Evolutionary conservation across 2,113 vertebrate genomes (phyloP).

Genomic region (Sapayoa aenigma): DNA sequence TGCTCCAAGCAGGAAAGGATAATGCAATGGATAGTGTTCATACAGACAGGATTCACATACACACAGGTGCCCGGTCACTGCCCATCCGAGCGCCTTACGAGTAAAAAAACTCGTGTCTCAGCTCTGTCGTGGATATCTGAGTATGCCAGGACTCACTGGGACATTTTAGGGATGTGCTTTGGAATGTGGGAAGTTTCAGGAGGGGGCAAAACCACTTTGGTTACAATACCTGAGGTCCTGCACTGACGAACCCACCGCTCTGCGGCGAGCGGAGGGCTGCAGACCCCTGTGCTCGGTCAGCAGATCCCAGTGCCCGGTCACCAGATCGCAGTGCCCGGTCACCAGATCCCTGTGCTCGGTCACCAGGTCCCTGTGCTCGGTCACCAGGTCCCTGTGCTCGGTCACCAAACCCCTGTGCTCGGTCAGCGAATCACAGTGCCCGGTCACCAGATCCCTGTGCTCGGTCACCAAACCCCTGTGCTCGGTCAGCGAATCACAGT

Average conservation of each 20-base stretch:
- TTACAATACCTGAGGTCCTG: accelerated
- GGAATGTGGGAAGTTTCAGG: not conserved
- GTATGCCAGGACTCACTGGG: accelerated
- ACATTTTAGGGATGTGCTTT: accelerated
- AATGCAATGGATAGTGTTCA: not conserved
- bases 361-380: too few species aligned
- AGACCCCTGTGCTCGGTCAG: not conserved
- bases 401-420: not conserved
- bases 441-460: too few species aligned
- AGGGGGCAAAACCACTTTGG: accelerated
- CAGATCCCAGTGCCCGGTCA: too few species aligned
- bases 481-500: too few species aligned
- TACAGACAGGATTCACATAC: accelerated
- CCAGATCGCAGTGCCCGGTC: too few species aligned
- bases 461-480: too few species aligned
- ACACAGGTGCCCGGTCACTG: accelerated
- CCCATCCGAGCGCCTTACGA: accelerated
- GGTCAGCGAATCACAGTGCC: too few species aligned
- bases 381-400: too few species aligned
- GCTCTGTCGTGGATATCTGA: accelerated
- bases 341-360: too few species aligned
- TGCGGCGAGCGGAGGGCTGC: not conserved
- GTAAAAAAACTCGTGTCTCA: not conserved
- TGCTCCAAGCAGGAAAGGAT: not conserved
- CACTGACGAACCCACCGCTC: not conserved